These are phyloP conservation scores for Gobio occitaniae DNA, from an alignment of 2,797 vertebrate species.

Conservation along the genomic window DNA sequence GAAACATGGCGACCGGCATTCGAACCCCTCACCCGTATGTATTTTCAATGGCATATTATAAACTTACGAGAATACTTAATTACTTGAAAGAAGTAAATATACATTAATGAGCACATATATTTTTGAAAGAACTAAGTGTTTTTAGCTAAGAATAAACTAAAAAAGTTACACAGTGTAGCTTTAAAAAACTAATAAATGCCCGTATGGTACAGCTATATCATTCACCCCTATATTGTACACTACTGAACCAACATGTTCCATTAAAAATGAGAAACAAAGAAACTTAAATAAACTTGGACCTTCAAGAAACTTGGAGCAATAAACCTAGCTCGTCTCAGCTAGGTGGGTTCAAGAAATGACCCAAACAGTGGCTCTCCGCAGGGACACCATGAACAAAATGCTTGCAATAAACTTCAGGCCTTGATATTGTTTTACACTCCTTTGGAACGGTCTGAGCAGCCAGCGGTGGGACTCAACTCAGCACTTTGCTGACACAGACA, in stretches of 20 bases:
- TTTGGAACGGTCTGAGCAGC: not conserved
- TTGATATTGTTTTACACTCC: constrained; percentile 23
- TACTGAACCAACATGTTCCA: not conserved
- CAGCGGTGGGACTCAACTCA: constrained; percentile 17
- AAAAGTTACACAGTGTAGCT: too few species aligned
- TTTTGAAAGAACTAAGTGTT: too few species aligned
- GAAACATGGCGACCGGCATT: too few species aligned
- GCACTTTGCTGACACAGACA: constrained; percentile 46
- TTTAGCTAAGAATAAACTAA: too few species aligned
- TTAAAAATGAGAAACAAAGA: not conserved
- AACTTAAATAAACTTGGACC: not conserved
- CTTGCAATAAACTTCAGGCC: constrained; percentile 19
- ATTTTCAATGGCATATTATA: too few species aligned
- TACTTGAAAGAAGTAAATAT: too few species aligned
- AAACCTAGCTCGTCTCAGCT: not conserved
- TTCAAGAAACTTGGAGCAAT: not conserved
- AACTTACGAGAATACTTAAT: too few species aligned
- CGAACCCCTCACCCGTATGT: too few species aligned
- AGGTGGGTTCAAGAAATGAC: not conserved
- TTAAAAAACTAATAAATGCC: not conserved
- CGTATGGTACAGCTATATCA: not conserved
- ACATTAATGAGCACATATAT: too few species aligned
- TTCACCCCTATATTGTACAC: not conserved
- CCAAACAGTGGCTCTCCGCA: not conserved
- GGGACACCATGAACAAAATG: constrained; percentile 12